phyloP scores from a whole-genome alignment of 2,888 invertebrate species.

The Amorpha juglandis region DNA sequence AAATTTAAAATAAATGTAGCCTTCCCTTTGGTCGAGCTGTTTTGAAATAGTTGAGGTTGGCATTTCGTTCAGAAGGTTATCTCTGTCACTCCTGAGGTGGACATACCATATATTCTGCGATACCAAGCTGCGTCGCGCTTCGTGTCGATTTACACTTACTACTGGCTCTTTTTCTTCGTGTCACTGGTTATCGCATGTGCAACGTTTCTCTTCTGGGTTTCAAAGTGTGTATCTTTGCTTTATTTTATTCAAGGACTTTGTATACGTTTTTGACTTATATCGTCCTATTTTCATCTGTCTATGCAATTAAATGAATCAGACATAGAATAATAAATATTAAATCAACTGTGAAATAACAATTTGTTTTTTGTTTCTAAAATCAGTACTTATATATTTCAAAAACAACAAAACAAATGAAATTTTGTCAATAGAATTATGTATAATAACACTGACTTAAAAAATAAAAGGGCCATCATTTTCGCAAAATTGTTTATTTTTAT shows the following conservation, averaged over 20 bases:
- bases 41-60: slow-evolving; percentile 8
- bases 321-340: too few relatives aligned
- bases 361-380: too few relatives aligned
- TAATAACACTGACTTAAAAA: too few relatives aligned
- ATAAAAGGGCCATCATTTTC: too few relatives aligned
- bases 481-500: too few relatives aligned
- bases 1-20: slow-evolving; percentile 13
- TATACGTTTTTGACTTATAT: background rate
- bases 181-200: slow-evolving; percentile 12
- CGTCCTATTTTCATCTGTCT: background rate
- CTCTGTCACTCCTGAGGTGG: slow-evolving; percentile 3
- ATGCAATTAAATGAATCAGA: background rate
- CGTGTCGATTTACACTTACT: background rate
- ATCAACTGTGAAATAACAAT: too few relatives aligned
- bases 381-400: too few relatives aligned
- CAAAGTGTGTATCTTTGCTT: slow-evolving; percentile 3
- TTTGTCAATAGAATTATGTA: too few relatives aligned
- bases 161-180: slow-evolving; percentile 20
- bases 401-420: too few relatives aligned
- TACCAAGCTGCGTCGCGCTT: background rate
- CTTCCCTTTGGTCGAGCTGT: slow-evolving; percentile 18
- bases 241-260: slow-evolving; percentile 2
- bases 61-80: background rate
- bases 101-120: slow-evolving; percentile 1
- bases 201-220: slow-evolving; percentile 10